Evolutionary conservation across 23 tunicate species (phyloP).

Genomic region (Botrylloides violaceus): DNA sequence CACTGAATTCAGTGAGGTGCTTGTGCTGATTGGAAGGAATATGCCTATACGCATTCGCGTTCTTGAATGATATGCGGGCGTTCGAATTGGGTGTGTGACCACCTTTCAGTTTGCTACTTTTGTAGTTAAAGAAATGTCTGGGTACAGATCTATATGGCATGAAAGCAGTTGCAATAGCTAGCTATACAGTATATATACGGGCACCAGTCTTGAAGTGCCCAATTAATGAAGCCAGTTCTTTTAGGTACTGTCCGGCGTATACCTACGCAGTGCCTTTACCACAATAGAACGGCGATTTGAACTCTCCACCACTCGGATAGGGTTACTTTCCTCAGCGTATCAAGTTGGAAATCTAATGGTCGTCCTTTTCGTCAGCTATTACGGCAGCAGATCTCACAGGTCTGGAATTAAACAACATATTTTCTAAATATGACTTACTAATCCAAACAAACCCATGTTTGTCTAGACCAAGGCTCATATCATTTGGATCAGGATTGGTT

Average conservation of each 20-base stretch:
- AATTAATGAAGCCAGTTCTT: too few species aligned
- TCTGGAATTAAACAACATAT: background rate
- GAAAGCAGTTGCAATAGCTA: too few species aligned
- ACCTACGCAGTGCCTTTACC: conserved; percentile 12
- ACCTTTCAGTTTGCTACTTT: too few species aligned
- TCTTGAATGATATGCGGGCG: too few species aligned
- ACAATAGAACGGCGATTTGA: conserved; percentile 74
- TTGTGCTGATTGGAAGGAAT: too few species aligned
- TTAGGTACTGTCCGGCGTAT: conserved; percentile 8
- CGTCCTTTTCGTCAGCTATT: conserved; percentile 53
- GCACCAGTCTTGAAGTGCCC: too few species aligned
- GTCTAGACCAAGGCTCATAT: conserved; percentile 44
- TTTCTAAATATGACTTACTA: background rate
- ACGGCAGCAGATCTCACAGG: conserved; percentile 78
- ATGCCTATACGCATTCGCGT: too few species aligned
- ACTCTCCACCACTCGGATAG: conserved; percentile 41
- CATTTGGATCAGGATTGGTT: conserved; percentile 32
- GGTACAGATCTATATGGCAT: too few species aligned
- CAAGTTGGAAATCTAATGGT: conserved; percentile 64
- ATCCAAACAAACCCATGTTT: background rate
- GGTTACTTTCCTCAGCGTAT: conserved; percentile 38
- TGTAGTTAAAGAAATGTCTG: too few species aligned
- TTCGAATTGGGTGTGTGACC: too few species aligned
- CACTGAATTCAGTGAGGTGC: too few species aligned
- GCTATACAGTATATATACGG: too few species aligned